Evolutionary conservation across 1,140 invertebrate species (phyloP).

Genomic region (Argopecten irradians): DNA sequence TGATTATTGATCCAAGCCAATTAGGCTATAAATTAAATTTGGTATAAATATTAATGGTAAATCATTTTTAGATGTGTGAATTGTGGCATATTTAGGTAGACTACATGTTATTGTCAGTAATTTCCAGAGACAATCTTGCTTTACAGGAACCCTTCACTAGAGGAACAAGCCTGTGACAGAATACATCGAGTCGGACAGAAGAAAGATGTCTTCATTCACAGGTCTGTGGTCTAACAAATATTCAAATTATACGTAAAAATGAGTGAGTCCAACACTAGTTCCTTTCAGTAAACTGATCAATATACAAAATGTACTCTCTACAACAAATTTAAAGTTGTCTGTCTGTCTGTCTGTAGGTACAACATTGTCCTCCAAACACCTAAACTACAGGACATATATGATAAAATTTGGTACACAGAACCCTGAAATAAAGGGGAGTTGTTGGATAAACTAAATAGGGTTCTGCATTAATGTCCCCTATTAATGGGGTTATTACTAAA

Average conservation of each 20-base stretch:
- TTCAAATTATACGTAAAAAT: slow-evolving; percentile 13
- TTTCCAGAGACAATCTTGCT: neutral
- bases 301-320: neutral
- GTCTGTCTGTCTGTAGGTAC: too few relatives aligned
- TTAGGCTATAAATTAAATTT: too few relatives aligned
- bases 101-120: neutral
- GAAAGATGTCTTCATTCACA: slow-evolving; percentile 89
- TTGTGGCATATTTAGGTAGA: too few relatives aligned
- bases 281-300: too few relatives aligned
- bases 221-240: slow-evolving; percentile 78
- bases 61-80: too few relatives aligned
- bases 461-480: too few relatives aligned
- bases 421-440: too few relatives aligned
- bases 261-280: neutral
- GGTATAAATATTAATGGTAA: too few relatives aligned
- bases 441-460: neutral
- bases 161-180: slow-evolving; percentile 93
- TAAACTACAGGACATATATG: neutral
- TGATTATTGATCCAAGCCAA: too few relatives aligned
- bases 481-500: too few relatives aligned
- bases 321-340: neutral
- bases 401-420: too few relatives aligned
- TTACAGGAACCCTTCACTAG: slow-evolving; percentile 89
- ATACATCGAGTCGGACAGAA: slow-evolving; percentile 93
- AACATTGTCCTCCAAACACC: neutral